phyloP scores from a whole-genome alignment of 2,888 invertebrate species.

The Flabesymbios commensalis region DNA sequence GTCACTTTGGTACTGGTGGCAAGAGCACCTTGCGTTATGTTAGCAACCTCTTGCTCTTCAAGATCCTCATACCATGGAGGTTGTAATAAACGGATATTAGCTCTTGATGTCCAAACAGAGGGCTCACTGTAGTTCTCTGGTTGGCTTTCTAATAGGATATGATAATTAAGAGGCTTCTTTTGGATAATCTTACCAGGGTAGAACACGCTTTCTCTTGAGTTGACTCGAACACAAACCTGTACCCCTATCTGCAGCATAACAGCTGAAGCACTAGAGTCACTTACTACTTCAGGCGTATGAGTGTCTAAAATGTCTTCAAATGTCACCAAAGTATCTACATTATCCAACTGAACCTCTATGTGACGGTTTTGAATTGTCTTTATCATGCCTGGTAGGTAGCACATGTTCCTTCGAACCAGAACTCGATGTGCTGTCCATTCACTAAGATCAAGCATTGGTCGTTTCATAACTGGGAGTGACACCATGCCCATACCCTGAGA shows the following conservation, averaged over 20 bases:
- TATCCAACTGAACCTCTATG: constrained; percentile 82
- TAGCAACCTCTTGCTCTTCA: constrained; percentile 54
- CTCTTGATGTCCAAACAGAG: constrained; percentile 76
- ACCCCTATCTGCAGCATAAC: constrained; percentile 77
- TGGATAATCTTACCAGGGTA: constrained; percentile 81
- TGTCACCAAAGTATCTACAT: constrained; percentile 72
- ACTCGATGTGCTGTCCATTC: constrained; percentile 94
- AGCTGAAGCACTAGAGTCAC: constrained; percentile 86
- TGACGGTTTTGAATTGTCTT: constrained; percentile 67
- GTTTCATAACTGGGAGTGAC: constrained; percentile 1
- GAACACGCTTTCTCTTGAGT: constrained; percentile 72
- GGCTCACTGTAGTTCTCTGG: constrained; percentile 45
- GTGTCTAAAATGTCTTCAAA: constrained; percentile 60
- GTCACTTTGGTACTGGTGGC: background rate
- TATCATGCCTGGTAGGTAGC: constrained; percentile 83
- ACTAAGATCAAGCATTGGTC: constrained; percentile 73
- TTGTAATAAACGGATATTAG: constrained; percentile 84
- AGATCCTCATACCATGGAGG: constrained; percentile 98
- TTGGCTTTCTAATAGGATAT: constrained; percentile 67
- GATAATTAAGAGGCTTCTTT: constrained; percentile 73
- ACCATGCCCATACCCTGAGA: background rate
- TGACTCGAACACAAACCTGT: constrained; percentile 72
- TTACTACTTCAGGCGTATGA: constrained; percentile 84
- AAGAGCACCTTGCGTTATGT: constrained; percentile 20
- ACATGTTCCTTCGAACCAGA: constrained; percentile 82